These are phyloP conservation scores for Falco columbarius DNA, from an alignment of 2,797 vertebrate genomes.

Conservation along the genomic window DNA sequence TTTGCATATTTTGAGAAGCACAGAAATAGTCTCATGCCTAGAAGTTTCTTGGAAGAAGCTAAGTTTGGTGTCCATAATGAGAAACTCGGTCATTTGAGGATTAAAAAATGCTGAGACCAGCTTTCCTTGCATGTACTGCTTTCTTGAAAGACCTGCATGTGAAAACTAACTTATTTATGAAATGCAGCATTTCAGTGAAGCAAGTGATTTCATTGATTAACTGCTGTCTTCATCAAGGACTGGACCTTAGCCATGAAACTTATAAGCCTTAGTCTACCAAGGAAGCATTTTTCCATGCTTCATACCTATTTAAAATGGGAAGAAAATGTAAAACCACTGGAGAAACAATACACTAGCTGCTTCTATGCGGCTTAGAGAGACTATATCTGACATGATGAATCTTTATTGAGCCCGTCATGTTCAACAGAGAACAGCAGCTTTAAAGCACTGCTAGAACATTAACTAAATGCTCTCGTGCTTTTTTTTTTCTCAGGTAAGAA, in stretches of 20 bases:
- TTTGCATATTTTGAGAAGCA: conserved; percentile 38
- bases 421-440: neutral
- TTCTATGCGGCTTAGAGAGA: neutral
- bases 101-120: conserved; percentile 40
- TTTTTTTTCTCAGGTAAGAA: neutral
- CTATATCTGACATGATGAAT: neutral
- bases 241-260: neutral
- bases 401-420: neutral
- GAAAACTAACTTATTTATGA: conserved; percentile 40
- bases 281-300: neutral
- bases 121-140: neutral
- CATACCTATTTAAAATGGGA: neutral
- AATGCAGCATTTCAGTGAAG: conserved; percentile 22
- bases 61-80: conserved; percentile 18
- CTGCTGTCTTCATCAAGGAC: neutral
- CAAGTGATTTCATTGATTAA: conserved; percentile 12
- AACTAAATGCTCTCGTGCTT: neutral
- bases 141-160: neutral
- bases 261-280: neutral
- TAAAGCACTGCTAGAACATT: conserved; percentile 4
- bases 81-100: conserved; percentile 35
- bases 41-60: conserved; percentile 34
- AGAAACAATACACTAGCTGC: neutral
- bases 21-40: conserved; percentile 10
- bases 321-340: neutral